phyloP scores from a whole-genome alignment of 1,140 invertebrate genomes.

The Microplitis demolitor region DNA sequence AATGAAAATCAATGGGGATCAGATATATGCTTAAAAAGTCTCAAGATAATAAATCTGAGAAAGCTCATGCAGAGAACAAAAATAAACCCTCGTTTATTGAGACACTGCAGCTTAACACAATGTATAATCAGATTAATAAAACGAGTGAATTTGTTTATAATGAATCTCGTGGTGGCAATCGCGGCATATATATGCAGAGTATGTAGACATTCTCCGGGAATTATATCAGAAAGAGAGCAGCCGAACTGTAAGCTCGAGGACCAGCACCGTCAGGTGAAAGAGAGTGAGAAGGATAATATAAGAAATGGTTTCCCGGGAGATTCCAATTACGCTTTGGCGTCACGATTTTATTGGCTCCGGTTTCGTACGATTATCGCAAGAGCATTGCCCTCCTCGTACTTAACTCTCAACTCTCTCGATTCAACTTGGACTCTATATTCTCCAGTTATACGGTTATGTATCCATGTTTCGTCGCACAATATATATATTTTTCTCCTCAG shows the following conservation, averaged over 20 bases:
- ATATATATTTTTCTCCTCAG: not conserved
- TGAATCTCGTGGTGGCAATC: not conserved
- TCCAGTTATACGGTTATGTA: slow-evolving; percentile 2
- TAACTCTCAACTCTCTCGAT: slow-evolving; percentile 4
- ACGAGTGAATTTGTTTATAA: no score
- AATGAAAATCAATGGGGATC: no score
- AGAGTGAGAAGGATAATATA: not conserved
- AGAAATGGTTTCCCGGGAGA: slow-evolving; percentile 27
- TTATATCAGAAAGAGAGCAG: not conserved
- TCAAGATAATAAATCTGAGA: no score
- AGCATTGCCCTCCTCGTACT: slow-evolving; percentile 11
- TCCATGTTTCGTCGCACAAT: not conserved
- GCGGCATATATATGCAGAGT: not conserved
- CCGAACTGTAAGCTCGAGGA: not conserved
- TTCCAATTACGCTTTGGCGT: slow-evolving; percentile 30
- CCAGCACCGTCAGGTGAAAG: not conserved
- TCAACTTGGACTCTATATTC: not conserved
- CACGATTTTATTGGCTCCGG: slow-evolving; percentile 32
- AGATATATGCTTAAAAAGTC: not conserved
- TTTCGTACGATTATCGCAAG: slow-evolving; percentile 25
- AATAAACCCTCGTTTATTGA: no score
- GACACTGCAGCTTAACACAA: no score
- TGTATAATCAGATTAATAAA: no score
- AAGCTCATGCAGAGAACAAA: no score
- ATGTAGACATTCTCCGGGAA: not conserved